phyloP scores from a whole-genome alignment of 2,888 invertebrate species.

The Alsophila aescularia region DNA sequence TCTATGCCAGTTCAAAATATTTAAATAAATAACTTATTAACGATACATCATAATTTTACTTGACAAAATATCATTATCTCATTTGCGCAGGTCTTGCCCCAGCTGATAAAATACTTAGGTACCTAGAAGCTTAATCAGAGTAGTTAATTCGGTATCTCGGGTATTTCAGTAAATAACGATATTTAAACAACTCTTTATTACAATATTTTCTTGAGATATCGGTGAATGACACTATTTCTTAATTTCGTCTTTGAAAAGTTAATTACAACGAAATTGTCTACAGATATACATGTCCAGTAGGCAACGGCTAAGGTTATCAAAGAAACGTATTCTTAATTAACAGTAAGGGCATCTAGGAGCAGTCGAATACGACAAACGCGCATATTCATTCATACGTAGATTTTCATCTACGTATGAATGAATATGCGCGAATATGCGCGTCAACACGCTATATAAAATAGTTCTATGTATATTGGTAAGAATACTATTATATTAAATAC shows the following conservation, averaged over 20 bases:
- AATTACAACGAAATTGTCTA: constrained; percentile 22
- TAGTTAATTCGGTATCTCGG: constrained; percentile 8
- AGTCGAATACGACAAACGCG: neutral
- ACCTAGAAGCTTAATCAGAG: constrained; percentile 16
- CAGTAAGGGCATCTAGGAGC: neutral
- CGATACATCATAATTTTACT: constrained; percentile 13
- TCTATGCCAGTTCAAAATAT: constrained; percentile 16
- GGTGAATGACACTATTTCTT: constrained; percentile 33
- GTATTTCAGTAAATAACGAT: constrained; percentile 40
- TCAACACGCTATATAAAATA: neutral
- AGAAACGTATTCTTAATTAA: neutral
- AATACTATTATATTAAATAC: constrained; percentile 2
- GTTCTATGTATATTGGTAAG: neutral
- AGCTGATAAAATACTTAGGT: constrained; percentile 37
- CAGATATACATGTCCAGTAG: constrained; percentile 45
- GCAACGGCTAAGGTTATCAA: constrained; percentile 45
- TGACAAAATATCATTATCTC: constrained; percentile 34
- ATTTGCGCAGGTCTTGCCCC: constrained; percentile 42
- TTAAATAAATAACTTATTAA: constrained; percentile 26
- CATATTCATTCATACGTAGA: neutral
- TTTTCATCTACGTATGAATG: too few relatives aligned
- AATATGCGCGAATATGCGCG: too few relatives aligned
- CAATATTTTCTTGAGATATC: constrained; percentile 43
- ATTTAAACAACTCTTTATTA: constrained; percentile 50
- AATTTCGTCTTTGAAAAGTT: constrained; percentile 26